phyloP scores from a whole-genome alignment of 2,113 vertebrate genomes.

The Phylloscopus trochiloides region DNA sequence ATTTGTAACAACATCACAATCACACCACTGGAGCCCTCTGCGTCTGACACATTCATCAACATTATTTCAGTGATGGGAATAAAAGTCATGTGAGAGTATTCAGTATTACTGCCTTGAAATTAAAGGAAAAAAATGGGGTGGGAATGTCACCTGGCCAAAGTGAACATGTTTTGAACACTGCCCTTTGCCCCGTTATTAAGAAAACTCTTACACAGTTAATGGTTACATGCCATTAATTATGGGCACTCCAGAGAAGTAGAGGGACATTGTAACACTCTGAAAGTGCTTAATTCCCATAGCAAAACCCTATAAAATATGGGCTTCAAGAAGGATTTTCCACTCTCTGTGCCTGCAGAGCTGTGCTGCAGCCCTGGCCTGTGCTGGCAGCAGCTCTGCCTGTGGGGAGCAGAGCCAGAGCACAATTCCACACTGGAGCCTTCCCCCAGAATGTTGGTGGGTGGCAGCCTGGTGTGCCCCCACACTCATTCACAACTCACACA shows the following conservation, averaged over 20 bases:
- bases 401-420: background rate
- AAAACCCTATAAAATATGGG: background rate
- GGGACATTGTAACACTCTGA: background rate
- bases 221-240: background rate
- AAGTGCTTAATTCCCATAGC: background rate
- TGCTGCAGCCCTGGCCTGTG: background rate
- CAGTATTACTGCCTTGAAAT: background rate
- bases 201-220: background rate
- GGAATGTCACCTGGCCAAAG: background rate
- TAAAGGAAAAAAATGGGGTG: background rate
- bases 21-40: background rate
- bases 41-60: background rate
- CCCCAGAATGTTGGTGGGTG: background rate
- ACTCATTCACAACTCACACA: background rate
- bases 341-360: background rate
- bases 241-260: background rate
- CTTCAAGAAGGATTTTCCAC: background rate
- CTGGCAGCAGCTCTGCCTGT: background rate
- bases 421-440: background rate
- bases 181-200: background rate
- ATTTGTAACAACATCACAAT: background rate
- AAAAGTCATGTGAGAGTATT: background rate
- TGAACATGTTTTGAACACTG: background rate
- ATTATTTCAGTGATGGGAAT: background rate
- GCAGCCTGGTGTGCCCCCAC: background rate